Evolutionary conservation across 1,140 invertebrate genomes (phyloP).

Genomic region (Sitodiplosis mosellana): DNA sequence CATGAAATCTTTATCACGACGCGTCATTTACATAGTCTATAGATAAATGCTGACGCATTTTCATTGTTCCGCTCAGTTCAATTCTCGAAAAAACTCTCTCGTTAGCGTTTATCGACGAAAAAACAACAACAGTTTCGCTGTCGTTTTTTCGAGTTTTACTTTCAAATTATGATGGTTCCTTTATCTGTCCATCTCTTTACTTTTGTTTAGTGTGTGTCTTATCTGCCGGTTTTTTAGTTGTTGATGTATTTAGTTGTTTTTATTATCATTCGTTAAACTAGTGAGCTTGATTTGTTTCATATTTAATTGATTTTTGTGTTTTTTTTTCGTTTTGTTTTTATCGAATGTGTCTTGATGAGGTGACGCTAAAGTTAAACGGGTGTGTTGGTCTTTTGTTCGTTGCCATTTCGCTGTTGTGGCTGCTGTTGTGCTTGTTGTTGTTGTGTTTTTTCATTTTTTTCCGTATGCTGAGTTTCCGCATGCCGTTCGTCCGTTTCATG

Average conservation of each 20-base stretch:
- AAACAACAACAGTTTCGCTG: no score
- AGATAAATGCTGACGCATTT: no score
- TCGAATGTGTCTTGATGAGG: not conserved
- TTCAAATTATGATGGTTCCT: not conserved
- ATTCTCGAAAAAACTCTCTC: no score
- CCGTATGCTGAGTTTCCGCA: constrained; percentile 20
- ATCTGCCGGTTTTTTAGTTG: not conserved
- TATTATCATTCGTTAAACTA: not conserved
- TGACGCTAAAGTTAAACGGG: constrained; percentile 12
- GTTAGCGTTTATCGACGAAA: no score
- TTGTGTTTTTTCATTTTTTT: constrained; percentile 16
- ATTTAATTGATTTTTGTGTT: no score
- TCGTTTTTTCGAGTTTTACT: no score
- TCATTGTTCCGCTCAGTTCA: no score
- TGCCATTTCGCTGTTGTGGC: constrained; percentile 1
- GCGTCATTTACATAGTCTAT: no score
- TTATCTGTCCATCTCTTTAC: no score
- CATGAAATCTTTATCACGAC: no score
- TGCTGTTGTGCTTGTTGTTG: constrained; percentile 3
- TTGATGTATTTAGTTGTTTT: not conserved
- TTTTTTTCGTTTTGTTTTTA: not conserved
- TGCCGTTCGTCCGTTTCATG: constrained; percentile 22
- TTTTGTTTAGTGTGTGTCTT: not conserved
- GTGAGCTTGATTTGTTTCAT: not conserved
- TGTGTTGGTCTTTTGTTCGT: constrained; percentile 19